Evolutionary conservation across 1,140 invertebrate genomes (phyloP), one percentile per base, ranked within the genome.

Genomic region (Littorina saxatilis): DNA sequence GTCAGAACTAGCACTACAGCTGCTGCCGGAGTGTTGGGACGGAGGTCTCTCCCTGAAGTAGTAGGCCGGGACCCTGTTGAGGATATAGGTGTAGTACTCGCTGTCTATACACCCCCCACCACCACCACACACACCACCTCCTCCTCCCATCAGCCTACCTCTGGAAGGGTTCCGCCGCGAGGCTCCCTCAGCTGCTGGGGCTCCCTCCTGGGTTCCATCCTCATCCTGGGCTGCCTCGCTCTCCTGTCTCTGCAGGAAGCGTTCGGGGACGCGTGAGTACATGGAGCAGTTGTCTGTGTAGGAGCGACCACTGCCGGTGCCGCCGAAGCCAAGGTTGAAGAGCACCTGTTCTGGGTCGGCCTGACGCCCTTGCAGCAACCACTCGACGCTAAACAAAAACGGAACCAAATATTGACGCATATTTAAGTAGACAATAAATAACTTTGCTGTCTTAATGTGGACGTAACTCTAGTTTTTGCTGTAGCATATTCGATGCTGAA

Each of bases 331-430:
- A 47, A 87, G 68, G 77, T 82, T 84, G 20, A 81, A 76, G 3
- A 86, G 76, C 35, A 86, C 81, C 63, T 85, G 58, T 66, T 86
- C 86, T 35, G 84, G 85, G 72, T 87, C 85, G 76, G 79, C 79
- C 55, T 78, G 80, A 2, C 86, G 77, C 63, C 84, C 85, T 43
- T 84, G 75, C 29, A 88, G 72, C 37, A 85, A 77, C 83, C 86
- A 83, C 73, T 87, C 83, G 20, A 88, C 43, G 82, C 86, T 87
- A 66, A 0, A 17, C 7, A 47, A 5, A n/a, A n/a, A n/a, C n/a
- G n/a, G n/a, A 80, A 85, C 32, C 85, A 23, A 73, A 63, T 74
- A 47, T 61, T 37, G 43, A 66, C 5, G 11, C 17, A 74, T 27
- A 74, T 5, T 40, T n/a, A n/a, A n/a, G n/a, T n/a, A n/a, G n/a